A percentile compares a stretch with the other conserved stretches of the same genome.
Conservation (phyloP, 2,113 vertebrate genomes). For the Perca flavescens region DNA sequence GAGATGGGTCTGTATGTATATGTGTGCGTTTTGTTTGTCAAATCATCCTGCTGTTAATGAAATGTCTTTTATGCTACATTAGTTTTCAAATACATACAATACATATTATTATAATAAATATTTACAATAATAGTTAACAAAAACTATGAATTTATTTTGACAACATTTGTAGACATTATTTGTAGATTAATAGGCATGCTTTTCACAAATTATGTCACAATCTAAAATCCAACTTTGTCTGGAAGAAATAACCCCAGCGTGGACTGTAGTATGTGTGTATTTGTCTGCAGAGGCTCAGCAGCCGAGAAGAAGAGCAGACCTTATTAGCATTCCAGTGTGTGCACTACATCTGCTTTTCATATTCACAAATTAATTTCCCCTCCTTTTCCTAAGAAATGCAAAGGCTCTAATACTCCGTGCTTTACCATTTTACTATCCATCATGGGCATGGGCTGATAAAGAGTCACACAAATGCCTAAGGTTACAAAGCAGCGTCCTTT, state of each 20-base stretch:
- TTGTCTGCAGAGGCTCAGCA: slow-evolving; percentile 44
- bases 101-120: too few species aligned
- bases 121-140: neutral
- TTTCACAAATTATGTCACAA: neutral
- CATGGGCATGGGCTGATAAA: slow-evolving; percentile 22
- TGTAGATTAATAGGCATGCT: neutral
- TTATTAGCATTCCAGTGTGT: slow-evolving; percentile 73
- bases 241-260: neutral
- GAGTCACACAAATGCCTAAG: neutral
- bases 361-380: slow-evolving; percentile 78
- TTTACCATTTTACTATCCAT: slow-evolving; percentile 39
- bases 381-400: slow-evolving; percentile 75
- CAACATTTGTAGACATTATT: neutral
- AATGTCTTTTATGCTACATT: neutral
- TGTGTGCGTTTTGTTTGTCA: neutral
- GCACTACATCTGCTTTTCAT: slow-evolving; percentile 75
- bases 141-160: neutral
- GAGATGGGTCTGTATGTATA: neutral
- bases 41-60: neutral
- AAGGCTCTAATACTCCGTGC: slow-evolving; percentile 63
- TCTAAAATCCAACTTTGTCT: neutral
- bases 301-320: slow-evolving; percentile 22
- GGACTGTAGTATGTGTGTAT: slow-evolving; percentile 28
- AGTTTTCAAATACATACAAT: neutral
- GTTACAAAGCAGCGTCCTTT: neutral